Percentiles rank a stretch among this genome's conserved stretches.
Evolutionary conservation across 2,797 vertebrate genomes (phyloP).

Genomic region (Hypotaenidia okinawae): DNA sequence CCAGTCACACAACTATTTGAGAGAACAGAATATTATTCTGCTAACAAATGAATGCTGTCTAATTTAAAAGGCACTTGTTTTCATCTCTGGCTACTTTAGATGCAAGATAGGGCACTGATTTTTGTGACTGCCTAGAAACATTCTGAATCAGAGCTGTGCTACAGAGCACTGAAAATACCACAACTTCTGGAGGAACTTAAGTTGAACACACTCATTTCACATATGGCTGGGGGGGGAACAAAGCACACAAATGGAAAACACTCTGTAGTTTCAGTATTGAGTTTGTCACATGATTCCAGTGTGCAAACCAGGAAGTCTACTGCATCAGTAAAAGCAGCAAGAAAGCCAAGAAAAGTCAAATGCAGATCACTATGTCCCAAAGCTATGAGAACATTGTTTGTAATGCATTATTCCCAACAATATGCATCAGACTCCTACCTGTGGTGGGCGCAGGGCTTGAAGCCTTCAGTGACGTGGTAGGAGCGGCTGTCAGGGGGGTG

Average conservation of each 20-base stretch:
- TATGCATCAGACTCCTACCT: constrained; percentile 4
- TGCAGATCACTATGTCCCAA: background rate
- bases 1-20: background rate
- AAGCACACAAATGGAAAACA: background rate
- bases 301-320: background rate
- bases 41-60: background rate
- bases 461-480: constrained; percentile 17
- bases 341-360: background rate
- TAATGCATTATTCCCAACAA: background rate
- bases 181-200: background rate
- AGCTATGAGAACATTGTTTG: background rate
- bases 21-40: background rate
- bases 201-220: background rate
- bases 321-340: background rate
- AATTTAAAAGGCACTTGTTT: background rate
- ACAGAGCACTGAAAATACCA: background rate
- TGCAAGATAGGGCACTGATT: background rate
- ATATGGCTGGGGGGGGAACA: background rate
- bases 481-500: background rate
- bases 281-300: background rate
- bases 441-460: constrained; percentile 9
- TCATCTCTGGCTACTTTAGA: background rate
- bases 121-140: background rate
- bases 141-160: background rate
- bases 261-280: background rate